Percentiles rank a stretch among this genome's conserved stretches.
Conservation (phyloP, 2,888 invertebrate species). For the Caprella mutica region DNA sequence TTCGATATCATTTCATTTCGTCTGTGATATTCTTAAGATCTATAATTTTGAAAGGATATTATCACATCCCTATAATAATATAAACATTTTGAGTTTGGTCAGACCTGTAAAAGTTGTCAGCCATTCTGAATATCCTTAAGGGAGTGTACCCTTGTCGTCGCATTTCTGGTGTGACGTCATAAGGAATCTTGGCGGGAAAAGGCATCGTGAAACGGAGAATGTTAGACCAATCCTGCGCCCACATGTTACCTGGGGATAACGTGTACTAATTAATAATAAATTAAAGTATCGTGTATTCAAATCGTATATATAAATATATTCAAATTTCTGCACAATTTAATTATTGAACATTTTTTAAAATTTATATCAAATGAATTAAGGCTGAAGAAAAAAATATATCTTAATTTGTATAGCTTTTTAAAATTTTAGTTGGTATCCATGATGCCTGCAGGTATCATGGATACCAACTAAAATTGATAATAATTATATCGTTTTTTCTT, state of each 20-base stretch:
- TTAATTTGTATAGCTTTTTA: neutral
- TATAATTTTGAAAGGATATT: too few species aligned
- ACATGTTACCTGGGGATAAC: constrained; percentile 56
- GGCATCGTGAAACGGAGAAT: constrained; percentile 63
- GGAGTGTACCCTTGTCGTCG: constrained; percentile 33
- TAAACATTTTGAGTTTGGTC: too few species aligned
- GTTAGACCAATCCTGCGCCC: constrained; percentile 72
- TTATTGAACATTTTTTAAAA: neutral
- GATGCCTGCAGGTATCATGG: too few species aligned
- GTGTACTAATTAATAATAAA: neutral
- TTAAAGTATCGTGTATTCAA: neutral
- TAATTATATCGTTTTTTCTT: too few species aligned
- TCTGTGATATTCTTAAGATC: too few species aligned
- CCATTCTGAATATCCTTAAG: constrained; percentile 58
- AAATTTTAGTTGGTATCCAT: too few species aligned
- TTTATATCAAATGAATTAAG: neutral
- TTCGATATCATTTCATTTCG: too few species aligned
- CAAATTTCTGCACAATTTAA: neutral
- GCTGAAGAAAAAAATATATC: neutral
- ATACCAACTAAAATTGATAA: too few species aligned
- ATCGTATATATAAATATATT: neutral
- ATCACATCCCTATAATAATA: too few species aligned
- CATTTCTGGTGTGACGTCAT: constrained; percentile 54
- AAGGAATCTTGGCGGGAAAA: constrained; percentile 54
- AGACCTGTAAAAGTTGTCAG: constrained; percentile 66